phyloP scores from a whole-genome alignment of 2,113 vertebrate genomes.

The Ptilonorhynchus violaceus region DNA sequence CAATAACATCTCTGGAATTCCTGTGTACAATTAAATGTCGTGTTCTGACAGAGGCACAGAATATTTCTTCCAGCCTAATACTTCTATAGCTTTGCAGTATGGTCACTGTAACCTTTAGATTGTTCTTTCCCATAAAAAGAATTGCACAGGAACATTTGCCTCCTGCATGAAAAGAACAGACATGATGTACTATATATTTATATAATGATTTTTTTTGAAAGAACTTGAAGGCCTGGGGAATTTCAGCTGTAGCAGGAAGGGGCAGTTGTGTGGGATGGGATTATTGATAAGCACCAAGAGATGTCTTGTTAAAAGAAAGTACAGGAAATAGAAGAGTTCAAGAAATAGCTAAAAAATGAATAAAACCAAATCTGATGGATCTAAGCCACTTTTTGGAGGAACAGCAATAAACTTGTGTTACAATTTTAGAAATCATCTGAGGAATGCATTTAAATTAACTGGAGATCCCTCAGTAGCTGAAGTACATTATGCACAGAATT shows the following conservation, averaged over 20 bases:
- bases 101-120: neutral
- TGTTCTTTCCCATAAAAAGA: neutral
- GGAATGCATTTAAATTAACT: neutral
- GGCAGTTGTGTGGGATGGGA: neutral
- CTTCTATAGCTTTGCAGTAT: neutral
- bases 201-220: neutral
- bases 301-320: neutral
- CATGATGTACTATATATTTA: accelerated
- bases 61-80: neutral
- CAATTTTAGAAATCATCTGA: neutral
- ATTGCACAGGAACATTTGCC: neutral
- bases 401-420: neutral
- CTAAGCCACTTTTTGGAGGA: neutral
- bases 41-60: neutral
- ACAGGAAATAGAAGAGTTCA: neutral
- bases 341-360: neutral
- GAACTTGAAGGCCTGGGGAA: neutral
- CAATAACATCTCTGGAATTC: neutral
- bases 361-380: neutral
- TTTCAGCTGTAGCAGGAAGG: neutral
- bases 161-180: neutral
- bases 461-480: neutral
- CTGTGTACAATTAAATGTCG: accelerated
- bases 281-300: neutral
- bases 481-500: neutral